These are phyloP conservation scores for Ceratosolen fusciceps DNA, from an alignment of 1,140 invertebrate genomes.

Conservation along the genomic window DNA sequence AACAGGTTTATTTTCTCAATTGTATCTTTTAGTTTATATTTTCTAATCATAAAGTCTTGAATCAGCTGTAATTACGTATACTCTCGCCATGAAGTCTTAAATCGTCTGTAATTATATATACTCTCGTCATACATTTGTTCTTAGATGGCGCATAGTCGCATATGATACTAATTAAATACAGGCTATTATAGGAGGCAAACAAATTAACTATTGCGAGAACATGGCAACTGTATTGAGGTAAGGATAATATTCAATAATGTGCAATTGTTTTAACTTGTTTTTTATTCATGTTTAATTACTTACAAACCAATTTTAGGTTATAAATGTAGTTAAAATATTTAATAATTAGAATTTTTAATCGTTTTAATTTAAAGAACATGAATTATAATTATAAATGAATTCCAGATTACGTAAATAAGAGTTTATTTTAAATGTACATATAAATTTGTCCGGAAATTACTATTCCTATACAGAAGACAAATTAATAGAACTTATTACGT, in stretches of 20 bases:
- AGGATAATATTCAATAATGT: background rate
- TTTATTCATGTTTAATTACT: background rate
- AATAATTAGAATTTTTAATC: background rate
- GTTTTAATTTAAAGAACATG: background rate
- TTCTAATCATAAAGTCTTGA: constrained; percentile 25
- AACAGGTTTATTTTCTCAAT: too few species aligned
- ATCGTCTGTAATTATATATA: constrained; percentile 13
- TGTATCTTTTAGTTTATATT: too few species aligned
- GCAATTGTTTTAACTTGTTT: background rate
- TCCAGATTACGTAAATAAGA: background rate
- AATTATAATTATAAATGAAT: background rate
- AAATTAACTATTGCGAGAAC: background rate
- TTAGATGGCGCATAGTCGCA: constrained; percentile 26
- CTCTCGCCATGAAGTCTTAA: too few species aligned
- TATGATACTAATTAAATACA: background rate
- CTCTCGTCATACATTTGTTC: background rate
- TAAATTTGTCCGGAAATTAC: constrained; percentile 7
- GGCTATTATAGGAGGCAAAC: background rate
- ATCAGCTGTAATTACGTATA: too few species aligned
- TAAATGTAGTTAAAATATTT: background rate
- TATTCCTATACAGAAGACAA: constrained; percentile 1
- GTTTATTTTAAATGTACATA: background rate
- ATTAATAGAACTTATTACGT: constrained; percentile 41
- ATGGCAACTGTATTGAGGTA: constrained; percentile 41
- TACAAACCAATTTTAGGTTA: constrained; percentile 23